A percentile compares a stretch with the other conserved stretches of the same genome.
These are phyloP conservation scores for Brenthis ino DNA, from an alignment of 2,888 invertebrate species.

Conservation along the genomic window DNA sequence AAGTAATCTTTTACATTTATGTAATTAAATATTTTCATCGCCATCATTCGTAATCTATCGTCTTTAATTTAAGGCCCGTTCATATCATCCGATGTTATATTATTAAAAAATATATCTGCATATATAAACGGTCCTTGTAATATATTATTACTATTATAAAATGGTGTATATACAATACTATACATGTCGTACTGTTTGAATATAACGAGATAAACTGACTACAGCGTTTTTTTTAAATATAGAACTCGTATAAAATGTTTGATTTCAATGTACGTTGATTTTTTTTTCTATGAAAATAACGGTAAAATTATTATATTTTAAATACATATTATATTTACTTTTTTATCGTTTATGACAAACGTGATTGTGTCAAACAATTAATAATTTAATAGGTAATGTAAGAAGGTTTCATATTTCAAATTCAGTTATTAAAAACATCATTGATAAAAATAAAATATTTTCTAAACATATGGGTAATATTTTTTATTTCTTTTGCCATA, in stretches of 20 bases:
- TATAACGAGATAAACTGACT: slow-evolving; percentile 1
- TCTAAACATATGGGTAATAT: too few relatives aligned
- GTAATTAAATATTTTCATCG: background rate
- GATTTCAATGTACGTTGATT: too few relatives aligned
- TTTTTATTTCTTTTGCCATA: too few relatives aligned
- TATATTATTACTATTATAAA: background rate
- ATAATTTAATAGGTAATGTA: too few relatives aligned
- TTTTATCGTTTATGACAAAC: too few relatives aligned
- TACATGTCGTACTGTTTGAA: slow-evolving; percentile 8
- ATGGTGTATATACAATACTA: background rate
- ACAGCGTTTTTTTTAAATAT: background rate
- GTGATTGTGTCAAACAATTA: too few relatives aligned
- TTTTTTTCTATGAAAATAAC: background rate
- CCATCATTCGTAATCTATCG: slow-evolving; percentile 6
- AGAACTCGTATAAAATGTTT: background rate
- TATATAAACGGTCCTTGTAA: background rate
- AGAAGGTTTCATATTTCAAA: too few relatives aligned
- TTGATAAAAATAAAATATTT: too few relatives aligned
- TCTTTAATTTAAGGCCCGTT: background rate
- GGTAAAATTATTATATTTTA: slow-evolving; percentile 2
- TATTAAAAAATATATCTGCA: background rate
- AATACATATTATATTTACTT: background rate
- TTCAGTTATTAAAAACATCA: too few relatives aligned
- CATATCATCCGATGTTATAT: slow-evolving; percentile 15
- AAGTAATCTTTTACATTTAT: too few relatives aligned